Percentiles rank a stretch among this genome's conserved stretches.
Evolutionary conservation across 2,113 vertebrate species (phyloP).

Genomic region (Chloebia gouldiae): DNA sequence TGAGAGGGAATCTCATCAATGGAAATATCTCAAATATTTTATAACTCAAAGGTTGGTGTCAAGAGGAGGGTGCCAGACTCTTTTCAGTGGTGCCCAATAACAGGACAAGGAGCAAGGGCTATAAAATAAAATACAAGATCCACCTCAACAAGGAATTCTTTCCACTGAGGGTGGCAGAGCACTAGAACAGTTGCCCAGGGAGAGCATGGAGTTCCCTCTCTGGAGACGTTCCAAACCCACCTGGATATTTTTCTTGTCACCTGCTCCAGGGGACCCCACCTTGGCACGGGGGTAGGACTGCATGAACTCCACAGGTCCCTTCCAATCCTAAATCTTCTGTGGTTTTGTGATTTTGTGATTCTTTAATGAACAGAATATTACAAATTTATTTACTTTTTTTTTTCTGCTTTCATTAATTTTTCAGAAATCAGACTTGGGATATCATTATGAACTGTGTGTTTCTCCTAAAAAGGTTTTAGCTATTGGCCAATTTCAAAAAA

Average conservation of each 20-base stretch:
- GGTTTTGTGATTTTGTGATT: neutral
- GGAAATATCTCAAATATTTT: neutral
- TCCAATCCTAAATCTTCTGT: neutral
- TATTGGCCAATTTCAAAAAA: neutral
- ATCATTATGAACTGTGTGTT: neutral
- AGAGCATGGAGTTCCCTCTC: fast-evolving
- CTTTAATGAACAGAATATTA: neutral
- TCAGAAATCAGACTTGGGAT: neutral
- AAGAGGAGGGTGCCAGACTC: neutral
- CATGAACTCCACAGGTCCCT: neutral
- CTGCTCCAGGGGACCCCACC: neutral
- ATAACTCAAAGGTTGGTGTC: neutral
- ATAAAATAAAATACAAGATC: neutral
- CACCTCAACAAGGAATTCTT: neutral
- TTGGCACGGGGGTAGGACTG: neutral
- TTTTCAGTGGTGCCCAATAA: neutral
- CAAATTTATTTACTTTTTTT: neutral
- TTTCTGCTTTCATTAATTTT: neutral
- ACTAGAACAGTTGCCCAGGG: neutral
- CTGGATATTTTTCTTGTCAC: neutral
- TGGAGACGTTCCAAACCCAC: neutral
- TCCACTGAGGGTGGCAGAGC: neutral
- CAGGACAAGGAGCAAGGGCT: neutral
- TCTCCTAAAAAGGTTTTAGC: neutral
- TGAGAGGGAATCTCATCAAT: neutral